These are phyloP conservation scores for Odontocerum albicorne DNA, from an alignment of 2,888 invertebrate species.

Conservation along the genomic window DNA sequence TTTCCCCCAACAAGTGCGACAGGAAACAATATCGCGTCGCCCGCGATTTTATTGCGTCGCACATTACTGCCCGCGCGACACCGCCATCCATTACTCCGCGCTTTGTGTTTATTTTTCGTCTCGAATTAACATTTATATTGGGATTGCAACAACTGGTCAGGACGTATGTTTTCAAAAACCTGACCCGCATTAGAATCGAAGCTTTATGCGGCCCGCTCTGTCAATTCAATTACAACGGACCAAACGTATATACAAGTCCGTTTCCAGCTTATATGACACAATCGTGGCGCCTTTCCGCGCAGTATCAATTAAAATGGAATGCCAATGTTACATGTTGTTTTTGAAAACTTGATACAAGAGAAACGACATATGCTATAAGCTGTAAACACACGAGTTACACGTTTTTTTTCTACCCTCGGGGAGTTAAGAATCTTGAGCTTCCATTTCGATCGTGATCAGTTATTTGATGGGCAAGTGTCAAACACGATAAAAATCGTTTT, in stretches of 20 bases:
- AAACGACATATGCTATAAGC: too few species aligned
- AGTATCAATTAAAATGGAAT: too few species aligned
- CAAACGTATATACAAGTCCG: background rate
- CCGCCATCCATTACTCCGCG: slow-evolving; percentile 17
- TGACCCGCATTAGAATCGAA: slow-evolving; percentile 18
- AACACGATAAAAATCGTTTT: too few species aligned
- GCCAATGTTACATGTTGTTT: too few species aligned
- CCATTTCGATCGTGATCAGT: too few species aligned
- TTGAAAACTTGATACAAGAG: too few species aligned
- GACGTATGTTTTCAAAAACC: slow-evolving; percentile 24
- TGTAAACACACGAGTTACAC: too few species aligned
- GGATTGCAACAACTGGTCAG: slow-evolving; percentile 18
- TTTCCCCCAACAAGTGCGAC: background rate
- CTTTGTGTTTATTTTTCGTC: slow-evolving; percentile 27
- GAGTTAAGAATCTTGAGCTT: too few species aligned
- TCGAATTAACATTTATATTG: slow-evolving; percentile 31
- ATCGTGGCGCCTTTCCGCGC: slow-evolving; percentile 1
- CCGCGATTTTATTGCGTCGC: slow-evolving; percentile 2
- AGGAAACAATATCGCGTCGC: slow-evolving; percentile 1
- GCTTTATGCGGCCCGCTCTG: slow-evolving; percentile 17
- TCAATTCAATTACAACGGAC: slow-evolving; percentile 3
- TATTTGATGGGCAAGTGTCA: too few species aligned
- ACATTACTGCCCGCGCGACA: background rate
- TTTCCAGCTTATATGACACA: too few species aligned
- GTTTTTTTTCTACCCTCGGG: too few species aligned